Evolutionary conservation across 2,797 vertebrate species (phyloP).

Genomic region (Naso thynnoides): DNA sequence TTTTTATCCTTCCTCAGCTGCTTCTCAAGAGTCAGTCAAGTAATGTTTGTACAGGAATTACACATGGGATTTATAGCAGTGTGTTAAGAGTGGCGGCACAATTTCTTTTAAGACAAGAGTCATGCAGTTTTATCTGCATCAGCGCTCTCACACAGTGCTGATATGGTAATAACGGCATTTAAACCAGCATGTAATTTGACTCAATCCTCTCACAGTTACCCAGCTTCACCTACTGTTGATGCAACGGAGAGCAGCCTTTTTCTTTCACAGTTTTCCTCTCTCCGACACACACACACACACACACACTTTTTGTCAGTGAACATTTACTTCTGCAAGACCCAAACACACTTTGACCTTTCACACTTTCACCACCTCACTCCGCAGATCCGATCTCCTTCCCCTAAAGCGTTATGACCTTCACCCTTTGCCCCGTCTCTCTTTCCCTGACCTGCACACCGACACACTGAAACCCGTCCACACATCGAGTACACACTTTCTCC

Average conservation of each 20-base stretch:
- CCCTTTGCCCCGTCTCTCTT: constrained; percentile 61
- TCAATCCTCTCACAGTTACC: constrained; percentile 43
- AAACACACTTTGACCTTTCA: constrained; percentile 74
- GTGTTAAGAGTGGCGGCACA: constrained; percentile 24
- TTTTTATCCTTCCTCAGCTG: constrained; percentile 54
- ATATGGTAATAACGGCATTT: constrained; percentile 47
- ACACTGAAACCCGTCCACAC: constrained; percentile 24
- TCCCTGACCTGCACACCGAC: constrained; percentile 28
- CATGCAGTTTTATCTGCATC: constrained; percentile 45
- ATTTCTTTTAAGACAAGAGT: constrained; percentile 45
- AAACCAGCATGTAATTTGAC: constrained; percentile 43
- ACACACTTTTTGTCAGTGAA: constrained; percentile 32
- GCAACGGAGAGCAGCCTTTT: constrained; percentile 31
- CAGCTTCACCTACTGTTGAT: constrained; percentile 41
- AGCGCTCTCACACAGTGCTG: constrained; percentile 52
- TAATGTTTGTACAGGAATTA: constrained; percentile 50
- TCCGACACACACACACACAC: constrained; percentile 6
- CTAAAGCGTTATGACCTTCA: constrained; percentile 78
- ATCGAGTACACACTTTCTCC: constrained; percentile 21
- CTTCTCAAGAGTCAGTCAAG: constrained; percentile 38
- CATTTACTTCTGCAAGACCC: constrained; percentile 50
- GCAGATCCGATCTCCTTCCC: constrained; percentile 64
- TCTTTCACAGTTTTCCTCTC: constrained; percentile 17
- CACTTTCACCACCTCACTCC: constrained; percentile 62
- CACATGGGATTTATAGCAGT: constrained; percentile 34